Base-by-base conservation (phyloP, 2,797 vertebrate species). In the Gobionotothen gibberifrons region DNA sequence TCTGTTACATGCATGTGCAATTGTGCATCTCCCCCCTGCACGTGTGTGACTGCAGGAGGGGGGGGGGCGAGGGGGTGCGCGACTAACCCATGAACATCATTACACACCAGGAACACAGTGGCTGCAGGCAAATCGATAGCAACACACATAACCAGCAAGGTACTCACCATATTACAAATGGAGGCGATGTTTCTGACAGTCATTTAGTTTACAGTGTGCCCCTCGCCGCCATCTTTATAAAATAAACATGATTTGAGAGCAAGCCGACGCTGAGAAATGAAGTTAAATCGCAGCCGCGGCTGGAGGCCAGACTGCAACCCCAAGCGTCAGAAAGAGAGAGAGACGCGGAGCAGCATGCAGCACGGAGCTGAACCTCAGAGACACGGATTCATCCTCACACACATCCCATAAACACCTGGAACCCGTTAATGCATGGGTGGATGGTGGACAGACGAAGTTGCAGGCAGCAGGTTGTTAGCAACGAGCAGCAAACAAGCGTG, bases 171-270 rank as follows among this genome's bases (percentile, higher is more conserved):
- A 97, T 98, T 99, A 98, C 97, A 99, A 94, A 98, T 98, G 96
- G 97, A 98, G 96, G 97, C 97, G 96, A 98, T 98, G 93, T 98
- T 99, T 96, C 97, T 97, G 97, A 99, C 97, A 97, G 97, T 98
- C 97, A 99, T 98, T 95, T 94, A 97, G 97, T 97, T 97, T 93
- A 97, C 95, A 96, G 95, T 95, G 95, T 96, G 92, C 94, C 93
- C 91, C 93, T 91, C 95, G 92, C 94, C 95, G 96, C 95, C 97
- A 98, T 99, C 95, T 96, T 97, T 93, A 97, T 83, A 90, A 96
- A 96, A 95, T 95, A 96, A 97, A 95, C 94, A 91, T 95, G 89
- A 85, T 91, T 92, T 89, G 59, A 73, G 86, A 86, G 69, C 81
- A 80, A 81, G 85, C 82, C 80, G 82, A 82, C 83, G 85, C 79